Evolutionary conservation across 2,113 vertebrate species (phyloP).

Genomic region (Laterallus jamaicensis): DNA sequence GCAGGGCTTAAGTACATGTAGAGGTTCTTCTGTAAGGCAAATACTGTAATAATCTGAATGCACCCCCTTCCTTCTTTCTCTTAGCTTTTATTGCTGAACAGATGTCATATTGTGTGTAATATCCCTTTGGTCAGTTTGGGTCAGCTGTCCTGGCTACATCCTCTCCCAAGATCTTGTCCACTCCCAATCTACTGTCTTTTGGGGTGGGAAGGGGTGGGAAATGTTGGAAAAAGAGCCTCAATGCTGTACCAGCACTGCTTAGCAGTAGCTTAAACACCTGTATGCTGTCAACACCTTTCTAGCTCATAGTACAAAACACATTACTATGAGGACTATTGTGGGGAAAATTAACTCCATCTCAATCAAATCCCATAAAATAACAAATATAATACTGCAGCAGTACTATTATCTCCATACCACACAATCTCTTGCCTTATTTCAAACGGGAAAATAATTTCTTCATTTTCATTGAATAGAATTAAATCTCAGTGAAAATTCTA

Average conservation of each 20-base stretch:
- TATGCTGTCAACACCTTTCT: not conserved
- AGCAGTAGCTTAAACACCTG: not conserved
- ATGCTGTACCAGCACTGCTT: rapidly evolving
- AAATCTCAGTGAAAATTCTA: not conserved
- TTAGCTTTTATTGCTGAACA: not conserved
- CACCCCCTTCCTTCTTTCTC: rapidly evolving
- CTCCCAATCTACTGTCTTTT: not conserved
- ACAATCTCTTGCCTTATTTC: not conserved
- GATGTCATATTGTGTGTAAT: not conserved
- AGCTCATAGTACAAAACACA: not conserved
- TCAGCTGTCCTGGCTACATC: not conserved
- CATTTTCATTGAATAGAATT: not conserved
- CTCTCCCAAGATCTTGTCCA: not conserved
- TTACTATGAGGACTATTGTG: not conserved
- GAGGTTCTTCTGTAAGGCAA: not conserved
- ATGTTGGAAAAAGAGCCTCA: not conserved
- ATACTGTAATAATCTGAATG: rapidly evolving
- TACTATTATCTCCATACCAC: not conserved
- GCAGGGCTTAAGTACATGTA: rapidly evolving
- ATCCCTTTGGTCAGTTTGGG: not conserved
- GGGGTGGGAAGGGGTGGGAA: no score
- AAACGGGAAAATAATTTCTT: not conserved
- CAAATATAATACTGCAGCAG: not conserved
- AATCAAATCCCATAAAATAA: not conserved
- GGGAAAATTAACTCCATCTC: not conserved